Conservation (phyloP, 2,113 vertebrate genomes). For the Haliaeetus leucogaster region DNA sequence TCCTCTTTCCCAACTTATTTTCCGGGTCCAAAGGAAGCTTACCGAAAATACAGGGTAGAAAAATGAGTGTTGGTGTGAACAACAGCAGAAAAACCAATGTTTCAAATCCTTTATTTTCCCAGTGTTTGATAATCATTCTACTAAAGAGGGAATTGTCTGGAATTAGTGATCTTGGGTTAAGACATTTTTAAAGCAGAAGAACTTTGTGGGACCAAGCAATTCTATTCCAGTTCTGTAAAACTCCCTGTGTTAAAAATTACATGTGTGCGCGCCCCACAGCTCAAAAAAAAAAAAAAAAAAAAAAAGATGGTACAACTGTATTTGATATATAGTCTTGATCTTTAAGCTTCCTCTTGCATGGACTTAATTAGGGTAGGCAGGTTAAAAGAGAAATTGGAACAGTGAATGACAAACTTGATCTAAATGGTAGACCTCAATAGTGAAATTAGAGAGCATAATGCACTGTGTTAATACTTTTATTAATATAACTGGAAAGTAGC, state of each 20-base stretch:
- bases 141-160: slow-evolving; percentile 25
- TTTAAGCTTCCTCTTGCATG: slow-evolving; percentile 53
- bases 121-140: neutral
- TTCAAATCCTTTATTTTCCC: slow-evolving; percentile 44
- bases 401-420: slow-evolving; percentile 51
- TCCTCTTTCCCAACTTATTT: slow-evolving; percentile 46
- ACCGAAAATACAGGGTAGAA: slow-evolving; percentile 16
- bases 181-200: slow-evolving; percentile 44
- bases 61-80: slow-evolving; percentile 23
- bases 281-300: neutral
- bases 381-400: slow-evolving; percentile 36
- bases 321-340: slow-evolving; percentile 21
- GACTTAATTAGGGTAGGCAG: slow-evolving; percentile 55
- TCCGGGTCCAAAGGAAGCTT: slow-evolving; percentile 75
- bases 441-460: slow-evolving; percentile 64
- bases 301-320: neutral
- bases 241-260: slow-evolving; percentile 8
- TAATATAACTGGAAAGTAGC: slow-evolving; percentile 74
- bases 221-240: slow-evolving; percentile 66
- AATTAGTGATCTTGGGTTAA: neutral
- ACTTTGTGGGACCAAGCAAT: slow-evolving; percentile 73
- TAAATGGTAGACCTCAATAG: slow-evolving; percentile 59
- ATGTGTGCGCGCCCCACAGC: neutral
- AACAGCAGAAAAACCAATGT: neutral
- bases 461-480: slow-evolving; percentile 68